These are phyloP conservation scores for Netelia melanura DNA, from an alignment of 2,888 invertebrate genomes.

Conservation along the genomic window DNA sequence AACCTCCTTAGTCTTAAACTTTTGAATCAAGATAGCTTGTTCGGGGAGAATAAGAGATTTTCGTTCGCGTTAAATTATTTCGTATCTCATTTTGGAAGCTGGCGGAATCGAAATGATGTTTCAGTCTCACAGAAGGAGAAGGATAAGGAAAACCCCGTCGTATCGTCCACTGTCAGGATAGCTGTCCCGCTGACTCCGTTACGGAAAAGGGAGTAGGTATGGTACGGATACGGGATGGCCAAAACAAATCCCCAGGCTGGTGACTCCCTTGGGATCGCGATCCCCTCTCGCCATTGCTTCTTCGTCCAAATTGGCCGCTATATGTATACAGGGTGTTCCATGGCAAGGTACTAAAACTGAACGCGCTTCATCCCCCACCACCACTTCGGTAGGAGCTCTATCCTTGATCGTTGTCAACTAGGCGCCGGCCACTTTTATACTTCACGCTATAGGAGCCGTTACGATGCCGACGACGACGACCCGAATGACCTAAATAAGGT, in stretches of 20 bases:
- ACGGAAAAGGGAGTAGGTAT: conserved; percentile 74
- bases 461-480: no score
- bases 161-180: conserved; percentile 51
- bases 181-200: conserved; percentile 71
- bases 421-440: no score
- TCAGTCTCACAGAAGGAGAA: not conserved
- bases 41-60: conserved; percentile 28
- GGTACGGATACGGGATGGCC: conserved; percentile 72
- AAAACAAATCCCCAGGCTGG: conserved; percentile 79
- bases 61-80: conserved; percentile 55
- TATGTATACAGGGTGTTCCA: not conserved
- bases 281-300: conserved; percentile 64
- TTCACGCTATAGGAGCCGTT: no score
- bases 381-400: no score
- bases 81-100: conserved; percentile 47
- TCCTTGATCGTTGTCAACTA: no score
- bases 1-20: not conserved
- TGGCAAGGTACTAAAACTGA: no score
- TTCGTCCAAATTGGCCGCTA: conserved; percentile 50
- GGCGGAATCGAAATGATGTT: conserved; percentile 57
- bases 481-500: no score
- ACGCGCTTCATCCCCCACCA: no score
- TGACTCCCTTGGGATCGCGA: conserved; percentile 76
- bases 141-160: conserved; percentile 33
- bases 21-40: not conserved